Conservation (phyloP, 2,888 invertebrate species). For the Omphaloscelis lunosa region DNA sequence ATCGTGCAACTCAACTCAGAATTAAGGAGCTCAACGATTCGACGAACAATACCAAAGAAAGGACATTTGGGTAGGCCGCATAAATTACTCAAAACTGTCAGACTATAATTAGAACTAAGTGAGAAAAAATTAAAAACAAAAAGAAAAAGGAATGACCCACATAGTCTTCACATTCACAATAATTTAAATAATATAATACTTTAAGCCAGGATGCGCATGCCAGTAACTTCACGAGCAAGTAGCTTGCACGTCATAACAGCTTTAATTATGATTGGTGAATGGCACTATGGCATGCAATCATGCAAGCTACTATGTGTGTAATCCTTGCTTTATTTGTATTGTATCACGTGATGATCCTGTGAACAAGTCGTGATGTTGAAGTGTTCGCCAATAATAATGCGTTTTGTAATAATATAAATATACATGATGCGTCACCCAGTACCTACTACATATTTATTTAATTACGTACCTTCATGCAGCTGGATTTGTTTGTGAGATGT, state of each 20-base stretch:
- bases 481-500: conserved; percentile 27
- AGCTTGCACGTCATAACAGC: background rate
- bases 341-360: conserved; percentile 17
- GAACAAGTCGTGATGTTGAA: conserved; percentile 3
- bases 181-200: too few relatives aligned
- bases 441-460: conserved; percentile 5
- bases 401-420: conserved; percentile 11
- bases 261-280: background rate
- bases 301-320: background rate
- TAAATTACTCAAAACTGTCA: too few relatives aligned
- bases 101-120: too few relatives aligned
- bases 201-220: background rate
- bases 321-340: background rate
- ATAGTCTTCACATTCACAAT: too few relatives aligned
- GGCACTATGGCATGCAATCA: background rate
- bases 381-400: conserved; percentile 21
- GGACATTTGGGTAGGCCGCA: too few relatives aligned
- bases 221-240: background rate
- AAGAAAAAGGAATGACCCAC: too few relatives aligned
- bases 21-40: too few relatives aligned
- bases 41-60: too few relatives aligned
- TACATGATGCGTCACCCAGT: conserved; percentile 19
- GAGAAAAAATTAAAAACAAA: too few relatives aligned
- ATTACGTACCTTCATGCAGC: background rate
- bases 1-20: too few relatives aligned